Evolutionary conservation across 2,888 invertebrate species (phyloP).

Genomic region (Pyralis farinalis): DNA sequence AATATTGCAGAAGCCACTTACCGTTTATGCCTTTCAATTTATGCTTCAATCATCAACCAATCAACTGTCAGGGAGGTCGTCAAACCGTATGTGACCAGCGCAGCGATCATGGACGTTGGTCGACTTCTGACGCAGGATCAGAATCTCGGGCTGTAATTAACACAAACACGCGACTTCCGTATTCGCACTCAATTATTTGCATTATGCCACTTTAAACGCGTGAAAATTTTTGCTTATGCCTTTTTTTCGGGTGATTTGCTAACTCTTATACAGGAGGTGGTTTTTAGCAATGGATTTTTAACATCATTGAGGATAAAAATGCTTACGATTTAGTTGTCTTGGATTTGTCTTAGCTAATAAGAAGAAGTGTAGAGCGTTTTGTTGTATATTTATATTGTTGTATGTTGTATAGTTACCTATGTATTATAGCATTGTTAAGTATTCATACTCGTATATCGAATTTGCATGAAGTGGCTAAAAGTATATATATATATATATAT

Average conservation of each 20-base stretch:
- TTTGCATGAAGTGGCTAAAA: too few species aligned
- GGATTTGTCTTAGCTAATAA: too few species aligned
- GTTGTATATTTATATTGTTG: too few species aligned
- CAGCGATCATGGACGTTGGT: constrained; percentile 29
- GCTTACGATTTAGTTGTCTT: too few species aligned
- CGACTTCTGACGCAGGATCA: constrained; percentile 28
- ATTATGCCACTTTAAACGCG: constrained; percentile 30
- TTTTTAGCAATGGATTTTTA: background rate
- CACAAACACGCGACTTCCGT: constrained; percentile 58
- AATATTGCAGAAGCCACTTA: too few species aligned
- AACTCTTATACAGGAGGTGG: constrained; percentile 1
- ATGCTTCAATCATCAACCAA: constrained; percentile 26
- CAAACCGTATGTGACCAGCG: constrained; percentile 11
- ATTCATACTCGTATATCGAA: too few species aligned
- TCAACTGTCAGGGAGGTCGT: constrained; percentile 30
- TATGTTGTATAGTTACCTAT: too few species aligned
- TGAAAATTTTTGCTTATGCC: constrained; percentile 23
- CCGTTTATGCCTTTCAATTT: too few species aligned
- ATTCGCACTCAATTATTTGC: constrained; percentile 38
- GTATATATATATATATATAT: too few species aligned
- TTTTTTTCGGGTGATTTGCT: constrained; percentile 8
- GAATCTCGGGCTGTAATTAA: constrained; percentile 37
- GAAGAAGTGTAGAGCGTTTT: too few species aligned
- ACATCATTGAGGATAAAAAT: too few species aligned
- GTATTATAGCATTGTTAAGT: too few species aligned